phyloP scores from a whole-genome alignment of 1,140 invertebrate species.

The Paraescarpia echinospica region DNA sequence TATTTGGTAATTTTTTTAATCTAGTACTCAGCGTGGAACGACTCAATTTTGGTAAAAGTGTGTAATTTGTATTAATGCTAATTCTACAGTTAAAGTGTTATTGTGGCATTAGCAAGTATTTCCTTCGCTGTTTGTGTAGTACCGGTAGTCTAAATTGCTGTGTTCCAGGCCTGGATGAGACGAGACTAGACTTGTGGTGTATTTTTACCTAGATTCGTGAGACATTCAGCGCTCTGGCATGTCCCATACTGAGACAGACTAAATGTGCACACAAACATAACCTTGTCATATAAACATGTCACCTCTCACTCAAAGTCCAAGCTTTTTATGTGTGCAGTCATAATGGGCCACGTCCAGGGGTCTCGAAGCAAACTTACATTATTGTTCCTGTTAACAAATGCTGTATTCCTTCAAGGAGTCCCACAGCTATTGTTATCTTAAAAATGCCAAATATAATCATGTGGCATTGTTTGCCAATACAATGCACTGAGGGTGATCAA shows the following conservation, averaged over 20 bases:
- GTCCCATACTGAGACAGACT: background rate
- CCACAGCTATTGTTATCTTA: background rate
- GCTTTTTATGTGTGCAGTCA: background rate
- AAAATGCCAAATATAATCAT: background rate
- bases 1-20: too few relatives aligned
- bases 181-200: background rate
- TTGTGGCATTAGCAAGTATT: too few relatives aligned
- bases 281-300: background rate
- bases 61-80: too few relatives aligned
- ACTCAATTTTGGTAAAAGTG: too few relatives aligned
- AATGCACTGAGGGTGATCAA: background rate
- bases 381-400: background rate
- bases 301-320: background rate
- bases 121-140: too few relatives aligned
- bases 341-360: background rate
- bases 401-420: background rate
- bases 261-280: background rate
- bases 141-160: background rate
- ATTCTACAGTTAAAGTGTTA: too few relatives aligned
- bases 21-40: too few relatives aligned
- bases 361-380: background rate
- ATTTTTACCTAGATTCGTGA: background rate
- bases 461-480: background rate
- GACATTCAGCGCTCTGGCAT: background rate
- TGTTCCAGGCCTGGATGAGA: background rate